Evolutionary conservation across 2,113 vertebrate species (phyloP).

Genomic region (Mormyrus iriodes): DNA sequence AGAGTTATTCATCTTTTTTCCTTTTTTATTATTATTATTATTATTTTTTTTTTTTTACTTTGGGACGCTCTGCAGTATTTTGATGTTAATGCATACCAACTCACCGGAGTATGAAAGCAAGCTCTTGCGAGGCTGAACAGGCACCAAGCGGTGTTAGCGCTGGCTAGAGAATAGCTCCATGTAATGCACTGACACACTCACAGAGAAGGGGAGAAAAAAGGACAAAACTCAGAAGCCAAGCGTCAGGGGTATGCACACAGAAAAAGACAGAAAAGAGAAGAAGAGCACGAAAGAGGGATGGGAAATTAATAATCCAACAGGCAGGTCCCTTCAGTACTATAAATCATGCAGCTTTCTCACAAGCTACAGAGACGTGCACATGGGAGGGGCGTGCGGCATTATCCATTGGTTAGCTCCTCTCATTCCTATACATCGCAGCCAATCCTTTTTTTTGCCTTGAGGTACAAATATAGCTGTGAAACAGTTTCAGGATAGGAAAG

Average conservation of each 20-base stretch:
- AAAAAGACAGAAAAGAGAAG: slow-evolving; percentile 49
- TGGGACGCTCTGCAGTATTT: slow-evolving; percentile 43
- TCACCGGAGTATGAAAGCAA: slow-evolving; percentile 71
- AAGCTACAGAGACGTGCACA: slow-evolving; percentile 64
- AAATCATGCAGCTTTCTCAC: slow-evolving; percentile 70
- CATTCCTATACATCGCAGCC: slow-evolving; percentile 70
- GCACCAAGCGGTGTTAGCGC: slow-evolving; percentile 53
- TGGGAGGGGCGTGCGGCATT: slow-evolving; percentile 58
- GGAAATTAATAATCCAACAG: slow-evolving; percentile 84
- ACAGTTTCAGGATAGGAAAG: slow-evolving; percentile 46
- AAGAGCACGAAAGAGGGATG: slow-evolving; percentile 55
- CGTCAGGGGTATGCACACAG: slow-evolving; percentile 52
- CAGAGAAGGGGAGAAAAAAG: slow-evolving; percentile 35
- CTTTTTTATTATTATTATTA: slow-evolving; percentile 1
- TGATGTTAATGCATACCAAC: slow-evolving; percentile 56
- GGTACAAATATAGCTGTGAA: slow-evolving; percentile 67
- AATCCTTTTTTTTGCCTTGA: slow-evolving; percentile 63
- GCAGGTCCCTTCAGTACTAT: slow-evolving; percentile 73
- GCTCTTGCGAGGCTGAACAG: slow-evolving; percentile 56
- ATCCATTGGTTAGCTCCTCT: slow-evolving; percentile 61
- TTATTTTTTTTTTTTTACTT: slow-evolving; percentile 20
- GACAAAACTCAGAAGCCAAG: slow-evolving; percentile 45
- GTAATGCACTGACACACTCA: slow-evolving; percentile 26
- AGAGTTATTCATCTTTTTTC: slow-evolving; percentile 39
- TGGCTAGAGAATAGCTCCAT: slow-evolving; percentile 62